Percentiles rank a stretch among this genome's conserved stretches.
phyloP scores from a whole-genome alignment of 2,113 vertebrate species.

The Anarhynchus alexandrinus region DNA sequence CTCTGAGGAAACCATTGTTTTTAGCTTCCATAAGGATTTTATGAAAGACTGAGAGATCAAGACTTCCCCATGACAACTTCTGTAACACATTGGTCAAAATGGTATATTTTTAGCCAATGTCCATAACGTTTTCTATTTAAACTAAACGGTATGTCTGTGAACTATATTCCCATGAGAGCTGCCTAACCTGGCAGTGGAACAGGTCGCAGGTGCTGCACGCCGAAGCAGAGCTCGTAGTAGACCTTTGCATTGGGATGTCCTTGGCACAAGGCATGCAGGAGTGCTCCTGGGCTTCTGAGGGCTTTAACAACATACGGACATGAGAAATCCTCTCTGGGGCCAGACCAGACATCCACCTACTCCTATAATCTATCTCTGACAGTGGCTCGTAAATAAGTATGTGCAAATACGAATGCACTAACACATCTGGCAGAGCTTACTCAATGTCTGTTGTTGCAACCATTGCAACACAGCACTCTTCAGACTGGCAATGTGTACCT shows the following conservation, averaged over 20 bases:
- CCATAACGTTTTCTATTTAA: neutral
- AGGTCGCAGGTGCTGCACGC: neutral
- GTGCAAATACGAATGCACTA: neutral
- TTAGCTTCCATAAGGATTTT: neutral
- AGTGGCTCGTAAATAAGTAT: neutral
- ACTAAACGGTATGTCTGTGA: neutral
- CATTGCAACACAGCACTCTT: neutral
- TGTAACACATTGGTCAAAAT: neutral
- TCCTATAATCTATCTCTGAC: neutral
- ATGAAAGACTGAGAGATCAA: neutral
- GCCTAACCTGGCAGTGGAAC: neutral
- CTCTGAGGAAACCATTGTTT: neutral
- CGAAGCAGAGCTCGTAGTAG: neutral
- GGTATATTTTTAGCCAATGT: neutral
- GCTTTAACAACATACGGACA: neutral
- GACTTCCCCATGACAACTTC: neutral
- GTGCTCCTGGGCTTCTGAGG: neutral
- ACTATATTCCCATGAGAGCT: neutral
- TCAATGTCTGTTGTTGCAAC: neutral
- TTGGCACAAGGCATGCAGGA: neutral
- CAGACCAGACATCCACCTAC: neutral
- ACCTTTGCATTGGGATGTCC: neutral
- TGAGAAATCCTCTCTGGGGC: neutral
- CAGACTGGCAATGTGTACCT: neutral
- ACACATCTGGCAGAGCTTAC: neutral